phyloP scores from a whole-genome alignment of 2,113 vertebrate genomes.

The Eptesicus fuscus region DNA sequence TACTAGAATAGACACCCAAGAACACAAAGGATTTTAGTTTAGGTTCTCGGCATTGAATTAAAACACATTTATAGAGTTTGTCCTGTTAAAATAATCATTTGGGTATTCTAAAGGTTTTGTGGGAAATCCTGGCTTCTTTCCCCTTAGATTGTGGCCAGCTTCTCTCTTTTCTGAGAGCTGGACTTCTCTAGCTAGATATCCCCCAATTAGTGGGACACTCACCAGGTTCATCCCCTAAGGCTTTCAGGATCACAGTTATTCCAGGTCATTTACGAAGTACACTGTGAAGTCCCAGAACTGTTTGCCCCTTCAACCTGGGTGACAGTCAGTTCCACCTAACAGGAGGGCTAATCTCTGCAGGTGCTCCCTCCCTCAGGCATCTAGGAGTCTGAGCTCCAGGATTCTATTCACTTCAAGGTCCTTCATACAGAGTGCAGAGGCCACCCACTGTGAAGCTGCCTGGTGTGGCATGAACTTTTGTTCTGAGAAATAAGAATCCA shows the following conservation, averaged over 20 bases:
- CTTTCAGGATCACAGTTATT: neutral
- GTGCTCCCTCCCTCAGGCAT: neutral
- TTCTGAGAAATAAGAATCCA: conserved; percentile 29
- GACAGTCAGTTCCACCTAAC: neutral
- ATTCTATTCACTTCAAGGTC: neutral
- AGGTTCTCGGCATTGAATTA: neutral
- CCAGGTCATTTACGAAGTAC: neutral
- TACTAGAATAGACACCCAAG: neutral
- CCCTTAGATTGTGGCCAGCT: neutral
- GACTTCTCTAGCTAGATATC: neutral
- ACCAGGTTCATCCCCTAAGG: neutral
- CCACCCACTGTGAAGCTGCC: neutral
- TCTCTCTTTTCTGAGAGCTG: neutral
- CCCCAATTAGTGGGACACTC: neutral
- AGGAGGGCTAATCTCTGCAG: neutral
- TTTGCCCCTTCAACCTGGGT: neutral
- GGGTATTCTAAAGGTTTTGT: neutral
- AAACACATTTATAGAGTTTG: neutral
- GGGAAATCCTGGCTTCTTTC: neutral
- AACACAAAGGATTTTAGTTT: neutral
- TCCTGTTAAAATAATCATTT: neutral
- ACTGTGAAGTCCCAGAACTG: neutral
- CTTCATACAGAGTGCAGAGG: neutral
- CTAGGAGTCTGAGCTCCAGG: neutral
- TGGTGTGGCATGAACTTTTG: neutral